phyloP scores from a whole-genome alignment of 2,888 invertebrate species.

The Amaurobius ferox region DNA sequence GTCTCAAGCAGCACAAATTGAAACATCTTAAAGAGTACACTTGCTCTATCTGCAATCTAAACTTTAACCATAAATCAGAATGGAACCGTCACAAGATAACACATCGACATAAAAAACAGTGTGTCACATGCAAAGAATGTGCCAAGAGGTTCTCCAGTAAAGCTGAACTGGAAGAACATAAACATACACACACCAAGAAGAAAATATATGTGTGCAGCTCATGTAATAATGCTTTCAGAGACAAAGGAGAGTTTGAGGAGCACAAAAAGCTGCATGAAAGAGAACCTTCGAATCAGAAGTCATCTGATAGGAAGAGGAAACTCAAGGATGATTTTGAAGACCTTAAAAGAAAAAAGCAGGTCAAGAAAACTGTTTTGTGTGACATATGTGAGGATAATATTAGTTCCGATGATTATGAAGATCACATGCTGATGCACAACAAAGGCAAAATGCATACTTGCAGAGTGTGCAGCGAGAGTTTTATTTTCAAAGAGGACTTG shows the following conservation, averaged over 20 bases:
- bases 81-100: conserved; percentile 25
- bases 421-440: conserved; percentile 54
- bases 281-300: background rate
- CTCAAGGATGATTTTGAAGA: background rate
- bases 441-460: conserved; percentile 55
- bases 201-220: conserved; percentile 50
- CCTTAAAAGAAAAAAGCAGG: background rate
- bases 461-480: conserved; percentile 48
- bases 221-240: conserved; percentile 41
- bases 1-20: conserved; percentile 15
- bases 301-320: background rate
- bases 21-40: background rate
- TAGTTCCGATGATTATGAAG: conserved; percentile 31
- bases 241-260: conserved; percentile 35
- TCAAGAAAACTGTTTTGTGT: conserved; percentile 17
- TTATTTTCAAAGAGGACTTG: conserved; percentile 57
- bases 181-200: conserved; percentile 29
- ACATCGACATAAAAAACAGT: background rate
- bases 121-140: conserved; percentile 11
- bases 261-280: conserved; percentile 40
- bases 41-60: background rate
- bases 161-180: conserved; percentile 6
- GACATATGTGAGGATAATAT: conserved; percentile 50
- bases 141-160: conserved; percentile 7
- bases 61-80: conserved; percentile 28